Conservation (phyloP, 2,888 invertebrate species). For the Uropetala carovei region DNA sequence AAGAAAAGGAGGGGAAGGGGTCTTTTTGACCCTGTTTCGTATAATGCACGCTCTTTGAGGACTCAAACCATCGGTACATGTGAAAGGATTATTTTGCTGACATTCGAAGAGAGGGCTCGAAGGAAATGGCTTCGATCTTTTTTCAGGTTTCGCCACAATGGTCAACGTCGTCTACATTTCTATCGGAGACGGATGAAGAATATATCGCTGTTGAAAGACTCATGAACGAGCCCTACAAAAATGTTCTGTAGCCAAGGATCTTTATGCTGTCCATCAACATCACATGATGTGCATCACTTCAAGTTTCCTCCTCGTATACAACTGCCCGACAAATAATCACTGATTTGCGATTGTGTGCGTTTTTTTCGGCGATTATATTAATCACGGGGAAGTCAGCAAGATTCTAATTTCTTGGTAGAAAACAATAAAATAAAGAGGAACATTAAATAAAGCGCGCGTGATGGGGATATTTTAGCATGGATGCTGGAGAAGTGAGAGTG, state of each 20-base stretch:
- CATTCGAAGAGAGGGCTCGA: background rate
- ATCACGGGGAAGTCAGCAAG: too few species aligned
- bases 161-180: background rate
- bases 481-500: background rate
- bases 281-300: background rate
- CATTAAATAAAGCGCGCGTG: too few species aligned
- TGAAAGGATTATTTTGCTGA: slow-evolving; percentile 31
- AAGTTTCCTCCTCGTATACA: background rate
- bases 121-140: slow-evolving; percentile 3
- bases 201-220: background rate
- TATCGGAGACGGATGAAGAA: background rate
- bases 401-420: too few species aligned
- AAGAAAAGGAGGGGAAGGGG: background rate
- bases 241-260: background rate
- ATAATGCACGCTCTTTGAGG: slow-evolving; percentile 40
- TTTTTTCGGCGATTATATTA: too few species aligned
- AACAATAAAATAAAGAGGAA: too few species aligned
- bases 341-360: background rate
- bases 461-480: too few species aligned
- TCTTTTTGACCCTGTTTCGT: slow-evolving; percentile 56
- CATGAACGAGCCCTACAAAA: background rate
- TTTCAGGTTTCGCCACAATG: background rate
- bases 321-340: background rate
- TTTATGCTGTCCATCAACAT: background rate
- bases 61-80: slow-evolving; percentile 8